These are phyloP conservation scores for Papilio demoleus DNA, from an alignment of 2,888 invertebrate genomes.

Conservation along the genomic window DNA sequence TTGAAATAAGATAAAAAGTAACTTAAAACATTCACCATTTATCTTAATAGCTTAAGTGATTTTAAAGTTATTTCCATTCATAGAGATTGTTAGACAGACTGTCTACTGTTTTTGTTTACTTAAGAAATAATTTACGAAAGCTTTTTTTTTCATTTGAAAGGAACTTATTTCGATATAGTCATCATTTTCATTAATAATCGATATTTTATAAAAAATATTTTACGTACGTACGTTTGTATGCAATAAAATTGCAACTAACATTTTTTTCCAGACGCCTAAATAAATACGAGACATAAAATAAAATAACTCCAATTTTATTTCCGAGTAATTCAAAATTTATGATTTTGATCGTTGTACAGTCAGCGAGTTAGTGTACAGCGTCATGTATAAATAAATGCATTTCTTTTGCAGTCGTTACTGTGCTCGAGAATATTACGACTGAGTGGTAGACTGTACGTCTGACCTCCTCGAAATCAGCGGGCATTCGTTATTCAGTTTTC, in stretches of 20 bases:
- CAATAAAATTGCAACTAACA: background rate
- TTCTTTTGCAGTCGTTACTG: slow-evolving; percentile 6
- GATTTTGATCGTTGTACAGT: slow-evolving; percentile 26
- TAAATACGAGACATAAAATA: slow-evolving; percentile 13
- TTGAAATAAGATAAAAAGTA: slow-evolving; percentile 19
- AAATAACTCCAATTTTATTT: slow-evolving; percentile 33
- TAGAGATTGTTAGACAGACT: slow-evolving; percentile 13
- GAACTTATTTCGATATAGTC: background rate
- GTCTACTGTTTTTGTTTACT: slow-evolving; percentile 13
- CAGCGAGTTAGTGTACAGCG: background rate
- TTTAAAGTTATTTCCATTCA: slow-evolving; percentile 31
- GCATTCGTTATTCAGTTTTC: slow-evolving; percentile 36
- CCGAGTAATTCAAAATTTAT: slow-evolving; percentile 35
- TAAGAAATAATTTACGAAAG: background rate
- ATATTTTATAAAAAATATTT: too few relatives aligned
- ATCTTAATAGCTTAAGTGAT: slow-evolving; percentile 33
- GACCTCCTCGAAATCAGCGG: slow-evolving; percentile 35
- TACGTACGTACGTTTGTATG: too few relatives aligned
- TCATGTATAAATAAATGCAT: background rate
- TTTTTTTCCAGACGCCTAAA: background rate
- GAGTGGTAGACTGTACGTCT: slow-evolving; percentile 26
- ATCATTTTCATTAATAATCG: background rate
- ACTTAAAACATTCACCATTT: slow-evolving; percentile 19
- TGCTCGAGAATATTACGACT: background rate
- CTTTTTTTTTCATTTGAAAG: too few relatives aligned